A percentile compares a stretch with the other conserved stretches of the same genome.
These are phyloP conservation scores for Falcunculus frontatus DNA, from an alignment of 2,113 vertebrate species.

Conservation along the genomic window DNA sequence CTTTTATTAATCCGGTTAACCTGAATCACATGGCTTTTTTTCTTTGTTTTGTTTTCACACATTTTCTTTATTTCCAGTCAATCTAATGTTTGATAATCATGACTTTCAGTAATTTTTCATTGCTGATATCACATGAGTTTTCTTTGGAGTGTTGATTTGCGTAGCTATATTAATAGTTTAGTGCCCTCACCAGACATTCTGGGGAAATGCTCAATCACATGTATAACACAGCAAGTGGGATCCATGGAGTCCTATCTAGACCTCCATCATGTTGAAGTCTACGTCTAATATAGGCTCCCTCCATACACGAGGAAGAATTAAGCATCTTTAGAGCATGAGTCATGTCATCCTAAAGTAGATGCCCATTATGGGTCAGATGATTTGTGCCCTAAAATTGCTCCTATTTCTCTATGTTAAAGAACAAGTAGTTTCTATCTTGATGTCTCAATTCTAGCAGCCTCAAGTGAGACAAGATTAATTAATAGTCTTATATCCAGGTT, in stretches of 20 bases:
- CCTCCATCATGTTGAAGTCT: slow-evolving; percentile 13
- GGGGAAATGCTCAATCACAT: slow-evolving; percentile 44
- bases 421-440: neutral
- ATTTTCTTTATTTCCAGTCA: neutral
- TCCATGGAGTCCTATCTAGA: neutral
- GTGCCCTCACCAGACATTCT: slow-evolving; percentile 41
- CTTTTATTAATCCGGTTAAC: neutral
- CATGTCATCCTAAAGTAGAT: slow-evolving; percentile 35
- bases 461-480: neutral
- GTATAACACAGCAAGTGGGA: slow-evolving; percentile 14
- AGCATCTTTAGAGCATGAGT: slow-evolving; percentile 50
- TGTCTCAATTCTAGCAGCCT: neutral
- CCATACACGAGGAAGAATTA: slow-evolving; percentile 21
- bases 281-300: slow-evolving; percentile 39
- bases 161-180: slow-evolving; percentile 36
- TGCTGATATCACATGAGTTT: neutral
- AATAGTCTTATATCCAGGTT: neutral
- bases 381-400: slow-evolving; percentile 42
- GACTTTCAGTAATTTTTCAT: neutral
- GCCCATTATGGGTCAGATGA: slow-evolving; percentile 29
- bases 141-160: slow-evolving; percentile 11
- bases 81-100: neutral
- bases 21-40: neutral
- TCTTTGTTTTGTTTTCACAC: neutral
- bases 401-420: slow-evolving; percentile 3